These are phyloP conservation scores for Neosalanx taihuensis DNA, from an alignment of 2,797 vertebrate species.

Conservation along the genomic window DNA sequence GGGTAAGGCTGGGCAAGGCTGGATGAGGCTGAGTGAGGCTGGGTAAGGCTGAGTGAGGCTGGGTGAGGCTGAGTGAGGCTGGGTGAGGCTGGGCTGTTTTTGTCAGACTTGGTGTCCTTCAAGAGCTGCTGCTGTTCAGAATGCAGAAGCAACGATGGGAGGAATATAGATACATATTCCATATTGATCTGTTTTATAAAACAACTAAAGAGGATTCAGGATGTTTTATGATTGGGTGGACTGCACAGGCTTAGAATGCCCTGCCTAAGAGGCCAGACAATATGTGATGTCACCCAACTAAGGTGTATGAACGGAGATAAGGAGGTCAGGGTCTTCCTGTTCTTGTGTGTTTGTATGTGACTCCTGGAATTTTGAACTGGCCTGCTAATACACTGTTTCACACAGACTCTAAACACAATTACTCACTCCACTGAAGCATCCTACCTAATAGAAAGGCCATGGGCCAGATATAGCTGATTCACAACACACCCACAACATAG, in stretches of 20 bases:
- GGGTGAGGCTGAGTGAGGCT: too few species aligned
- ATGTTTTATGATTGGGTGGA: neutral
- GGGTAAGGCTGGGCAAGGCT: too few species aligned
- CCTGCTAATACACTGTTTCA: conserved; percentile 8
- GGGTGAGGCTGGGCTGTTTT: neutral
- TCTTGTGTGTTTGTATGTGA: neutral
- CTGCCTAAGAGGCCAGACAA: neutral
- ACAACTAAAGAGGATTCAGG: neutral
- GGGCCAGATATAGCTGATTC: neutral
- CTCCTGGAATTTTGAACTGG: neutral
- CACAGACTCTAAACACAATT: conserved; percentile 4
- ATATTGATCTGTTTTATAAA: neutral
- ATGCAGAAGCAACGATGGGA: neutral
- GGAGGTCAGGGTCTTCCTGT: neutral
- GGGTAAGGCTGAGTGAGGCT: too few species aligned
- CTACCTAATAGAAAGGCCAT: too few species aligned
- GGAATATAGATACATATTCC: neutral
- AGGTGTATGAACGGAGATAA: too few species aligned
- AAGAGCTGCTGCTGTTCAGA: too few species aligned
- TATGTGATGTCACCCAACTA: too few species aligned
- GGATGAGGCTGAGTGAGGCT: too few species aligned
- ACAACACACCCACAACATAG: neutral
- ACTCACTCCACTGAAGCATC: neutral
- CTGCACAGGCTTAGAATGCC: neutral
- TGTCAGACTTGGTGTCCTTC: too few species aligned